A percentile compares a stretch with the other conserved stretches of the same genome.
Conservation (phyloP, 2,888 invertebrate species). For the Eueremaeus valkanovi region DNA sequence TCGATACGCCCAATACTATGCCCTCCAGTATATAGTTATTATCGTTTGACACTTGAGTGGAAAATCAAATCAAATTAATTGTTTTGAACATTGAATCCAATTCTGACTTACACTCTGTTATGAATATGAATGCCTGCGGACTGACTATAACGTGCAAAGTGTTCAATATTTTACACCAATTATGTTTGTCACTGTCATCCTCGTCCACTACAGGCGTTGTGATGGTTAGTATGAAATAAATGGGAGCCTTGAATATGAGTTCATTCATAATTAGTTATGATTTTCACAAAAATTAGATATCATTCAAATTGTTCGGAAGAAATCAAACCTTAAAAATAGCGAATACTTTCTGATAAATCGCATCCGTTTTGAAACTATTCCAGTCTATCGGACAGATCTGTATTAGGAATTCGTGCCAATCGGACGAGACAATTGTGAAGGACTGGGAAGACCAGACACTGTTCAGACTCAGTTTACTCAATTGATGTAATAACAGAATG, state of each 20-base stretch:
- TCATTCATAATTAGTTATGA: background rate
- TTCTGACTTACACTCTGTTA: constrained; percentile 49
- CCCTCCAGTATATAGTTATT: constrained; percentile 49
- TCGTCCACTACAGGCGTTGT: constrained; percentile 61
- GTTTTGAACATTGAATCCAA: background rate
- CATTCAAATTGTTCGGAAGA: background rate
- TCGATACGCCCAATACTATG: constrained; percentile 49
- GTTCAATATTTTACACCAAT: constrained; percentile 61
- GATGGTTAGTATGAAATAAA: constrained; percentile 57
- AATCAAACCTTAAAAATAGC: constrained; percentile 54
- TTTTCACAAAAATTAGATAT: constrained; percentile 16
- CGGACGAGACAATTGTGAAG: background rate
- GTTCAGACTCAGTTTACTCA: constrained; percentile 19
- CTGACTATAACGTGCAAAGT: constrained; percentile 57
- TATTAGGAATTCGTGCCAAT: constrained; percentile 38
- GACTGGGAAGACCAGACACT: constrained; percentile 3
- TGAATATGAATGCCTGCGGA: constrained; percentile 52
- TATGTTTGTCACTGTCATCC: constrained; percentile 53
- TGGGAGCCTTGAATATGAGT: constrained; percentile 53
- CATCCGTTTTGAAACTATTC: background rate
- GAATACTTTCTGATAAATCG: constrained; percentile 50
- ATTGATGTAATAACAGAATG: background rate
- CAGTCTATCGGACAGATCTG: constrained; percentile 41
- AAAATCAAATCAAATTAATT: background rate
- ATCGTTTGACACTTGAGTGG: constrained; percentile 26